These are phyloP conservation scores for Diogma glabrata DNA, from an alignment of 2,888 invertebrate species.

Conservation along the genomic window DNA sequence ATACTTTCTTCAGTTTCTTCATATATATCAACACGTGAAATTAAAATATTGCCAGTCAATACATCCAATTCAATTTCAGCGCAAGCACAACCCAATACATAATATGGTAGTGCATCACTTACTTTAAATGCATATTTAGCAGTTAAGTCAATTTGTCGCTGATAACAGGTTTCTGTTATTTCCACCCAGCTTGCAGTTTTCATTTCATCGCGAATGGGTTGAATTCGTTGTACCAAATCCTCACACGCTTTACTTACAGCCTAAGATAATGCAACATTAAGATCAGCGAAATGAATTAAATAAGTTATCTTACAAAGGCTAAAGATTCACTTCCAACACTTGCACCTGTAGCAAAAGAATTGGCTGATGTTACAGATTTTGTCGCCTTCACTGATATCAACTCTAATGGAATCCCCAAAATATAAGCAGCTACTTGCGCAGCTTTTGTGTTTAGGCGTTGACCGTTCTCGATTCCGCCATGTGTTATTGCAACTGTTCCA, in stretches of 20 bases:
- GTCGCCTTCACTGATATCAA: conserved; percentile 53
- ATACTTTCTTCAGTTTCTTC: conserved; percentile 66
- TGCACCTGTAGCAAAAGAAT: conserved; percentile 55
- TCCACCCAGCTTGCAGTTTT: conserved; percentile 45
- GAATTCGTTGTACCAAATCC: conserved; percentile 44
- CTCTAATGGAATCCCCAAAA: conserved; percentile 55
- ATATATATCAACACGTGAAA: conserved; percentile 55
- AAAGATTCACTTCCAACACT: conserved; percentile 61
- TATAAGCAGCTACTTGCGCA: conserved; percentile 62
- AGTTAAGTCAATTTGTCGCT: conserved; percentile 45
- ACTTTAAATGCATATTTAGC: conserved; percentile 46
- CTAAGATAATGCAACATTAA: conserved; percentile 25
- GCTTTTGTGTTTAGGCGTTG: conserved; percentile 69
- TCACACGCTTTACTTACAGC: conserved; percentile 45
- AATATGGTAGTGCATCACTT: conserved; percentile 44
- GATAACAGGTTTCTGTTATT: conserved; percentile 42
- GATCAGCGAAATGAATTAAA: background rate
- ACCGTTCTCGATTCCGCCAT: conserved; percentile 66
- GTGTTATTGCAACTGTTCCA: conserved; percentile 56
- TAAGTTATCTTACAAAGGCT: conserved; percentile 34
- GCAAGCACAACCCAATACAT: conserved; percentile 50
- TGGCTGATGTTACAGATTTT: conserved; percentile 53
- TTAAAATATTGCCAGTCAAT: conserved; percentile 61
- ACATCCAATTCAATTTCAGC: conserved; percentile 67
- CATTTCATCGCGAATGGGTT: conserved; percentile 44